Conservation (phyloP, 2,888 invertebrate species). For the Lydus trimaculatus region DNA sequence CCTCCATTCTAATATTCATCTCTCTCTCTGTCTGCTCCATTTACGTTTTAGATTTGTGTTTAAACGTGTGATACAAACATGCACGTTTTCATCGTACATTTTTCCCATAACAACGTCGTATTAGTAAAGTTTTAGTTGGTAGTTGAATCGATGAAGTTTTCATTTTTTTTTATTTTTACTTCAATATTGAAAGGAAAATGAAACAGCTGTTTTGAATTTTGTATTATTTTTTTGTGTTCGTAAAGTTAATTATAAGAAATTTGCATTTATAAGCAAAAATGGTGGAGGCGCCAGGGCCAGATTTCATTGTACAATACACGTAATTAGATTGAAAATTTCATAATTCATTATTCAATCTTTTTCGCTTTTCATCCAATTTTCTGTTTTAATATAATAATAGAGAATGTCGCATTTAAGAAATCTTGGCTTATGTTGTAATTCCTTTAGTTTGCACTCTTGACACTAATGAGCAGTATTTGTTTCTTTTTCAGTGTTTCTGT, state of each 20-base stretch:
- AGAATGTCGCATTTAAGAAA: too few species aligned
- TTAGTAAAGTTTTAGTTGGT: constrained; percentile 41
- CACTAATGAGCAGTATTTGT: background rate
- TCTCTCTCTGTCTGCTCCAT: background rate
- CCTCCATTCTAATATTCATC: background rate
- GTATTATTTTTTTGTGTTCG: too few species aligned
- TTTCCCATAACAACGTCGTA: constrained; percentile 46
- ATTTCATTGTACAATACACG: background rate
- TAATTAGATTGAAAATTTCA: background rate
- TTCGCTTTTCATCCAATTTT: background rate
- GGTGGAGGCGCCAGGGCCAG: background rate
- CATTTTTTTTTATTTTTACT: constrained; percentile 33
- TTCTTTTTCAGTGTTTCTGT: background rate
- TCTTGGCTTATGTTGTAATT: too few species aligned
- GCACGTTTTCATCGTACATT: constrained; percentile 46
- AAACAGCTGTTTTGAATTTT: too few species aligned
- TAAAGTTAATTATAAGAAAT: background rate
- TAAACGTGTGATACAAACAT: constrained; percentile 44
- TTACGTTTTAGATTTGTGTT: constrained; percentile 26
- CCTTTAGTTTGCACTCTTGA: too few species aligned
- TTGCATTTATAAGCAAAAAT: background rate
- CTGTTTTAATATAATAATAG: background rate
- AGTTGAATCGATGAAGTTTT: constrained; percentile 30
- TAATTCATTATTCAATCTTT: background rate
- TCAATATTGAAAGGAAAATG: background rate